phyloP scores from a whole-genome alignment of 1,140 invertebrate species.

The Zaprionus lachaisei region DNA sequence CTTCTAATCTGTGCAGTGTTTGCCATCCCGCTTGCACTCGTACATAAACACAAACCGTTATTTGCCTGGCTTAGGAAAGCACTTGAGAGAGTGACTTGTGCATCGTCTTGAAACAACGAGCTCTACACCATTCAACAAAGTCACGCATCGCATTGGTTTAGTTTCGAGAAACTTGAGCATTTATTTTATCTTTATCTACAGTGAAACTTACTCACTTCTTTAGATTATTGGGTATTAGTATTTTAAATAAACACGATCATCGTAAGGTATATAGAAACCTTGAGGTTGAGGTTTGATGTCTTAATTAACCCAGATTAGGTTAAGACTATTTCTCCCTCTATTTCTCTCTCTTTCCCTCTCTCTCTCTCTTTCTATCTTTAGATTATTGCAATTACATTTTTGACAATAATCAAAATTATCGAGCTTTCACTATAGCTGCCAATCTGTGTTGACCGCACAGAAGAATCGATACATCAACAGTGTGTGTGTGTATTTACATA shows the following conservation, averaged over 20 bases:
- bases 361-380: too few species aligned
- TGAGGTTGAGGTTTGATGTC: too few species aligned
- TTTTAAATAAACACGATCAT: too few species aligned
- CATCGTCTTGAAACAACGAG: neutral
- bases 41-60: neutral
- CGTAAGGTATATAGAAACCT: too few species aligned
- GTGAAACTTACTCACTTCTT: neutral
- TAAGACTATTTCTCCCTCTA: too few species aligned
- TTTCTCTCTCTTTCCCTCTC: too few species aligned
- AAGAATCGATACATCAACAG: neutral
- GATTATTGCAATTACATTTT: too few species aligned
- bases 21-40: conserved; percentile 1
- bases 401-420: neutral
- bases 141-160: neutral
- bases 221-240: neutral
- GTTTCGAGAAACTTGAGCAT: too few species aligned
- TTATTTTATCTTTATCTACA: too few species aligned
- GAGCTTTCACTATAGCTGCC: neutral
- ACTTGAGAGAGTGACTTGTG: neutral
- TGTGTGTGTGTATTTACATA: neutral
- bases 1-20: neutral
- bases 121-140: neutral
- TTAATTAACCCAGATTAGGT: too few species aligned
- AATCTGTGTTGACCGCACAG: neutral
- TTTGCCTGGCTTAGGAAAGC: neutral